Percentiles rank a stretch among this genome's conserved stretches.
Evolutionary conservation across 2,113 vertebrate genomes (phyloP).

Genomic region (Ardeotis arabs): DNA sequence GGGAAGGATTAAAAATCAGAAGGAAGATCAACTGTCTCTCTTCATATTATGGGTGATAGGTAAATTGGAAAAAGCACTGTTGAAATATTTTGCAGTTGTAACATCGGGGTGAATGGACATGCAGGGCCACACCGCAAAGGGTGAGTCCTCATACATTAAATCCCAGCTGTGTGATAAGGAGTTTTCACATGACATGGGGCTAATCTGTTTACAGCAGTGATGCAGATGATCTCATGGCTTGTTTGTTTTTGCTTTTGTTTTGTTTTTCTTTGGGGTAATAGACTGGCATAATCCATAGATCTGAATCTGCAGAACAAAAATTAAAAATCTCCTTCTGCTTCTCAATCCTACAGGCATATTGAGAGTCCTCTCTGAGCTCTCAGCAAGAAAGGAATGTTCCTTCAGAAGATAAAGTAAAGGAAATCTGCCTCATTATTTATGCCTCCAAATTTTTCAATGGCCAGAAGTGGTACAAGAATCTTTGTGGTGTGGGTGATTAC

Average conservation of each 20-base stretch:
- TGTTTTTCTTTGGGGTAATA: not conserved
- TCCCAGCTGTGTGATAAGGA: not conserved
- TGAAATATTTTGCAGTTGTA: conserved; percentile 1
- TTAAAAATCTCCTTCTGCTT: conserved; percentile 2
- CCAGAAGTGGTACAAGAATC: not conserved
- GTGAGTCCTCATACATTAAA: not conserved
- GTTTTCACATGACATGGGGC: conserved; percentile 8
- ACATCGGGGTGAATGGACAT: not conserved
- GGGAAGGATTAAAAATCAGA: conserved; percentile 67
- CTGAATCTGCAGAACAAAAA: conserved; percentile 36
- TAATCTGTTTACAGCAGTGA: conserved; percentile 29
- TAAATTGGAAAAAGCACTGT: conserved; percentile 28
- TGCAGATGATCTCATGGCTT: conserved; percentile 17
- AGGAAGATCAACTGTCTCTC: conserved; percentile 48
- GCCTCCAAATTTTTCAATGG: not conserved
- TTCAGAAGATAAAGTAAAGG: not conserved
- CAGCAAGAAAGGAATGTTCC: not conserved
- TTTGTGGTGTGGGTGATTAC: not conserved
- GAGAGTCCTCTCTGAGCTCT: not conserved
- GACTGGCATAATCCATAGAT: not conserved
- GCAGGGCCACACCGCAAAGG: not conserved
- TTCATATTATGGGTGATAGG: conserved; percentile 36
- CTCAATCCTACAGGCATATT: not conserved
- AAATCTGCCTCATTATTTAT: not conserved
- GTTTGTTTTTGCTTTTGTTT: conserved; percentile 10